Evolutionary conservation across 2,888 invertebrate genomes (phyloP), one percentile per base, ranked within the genome.

Genomic region (Punctoribates punctum): DNA sequence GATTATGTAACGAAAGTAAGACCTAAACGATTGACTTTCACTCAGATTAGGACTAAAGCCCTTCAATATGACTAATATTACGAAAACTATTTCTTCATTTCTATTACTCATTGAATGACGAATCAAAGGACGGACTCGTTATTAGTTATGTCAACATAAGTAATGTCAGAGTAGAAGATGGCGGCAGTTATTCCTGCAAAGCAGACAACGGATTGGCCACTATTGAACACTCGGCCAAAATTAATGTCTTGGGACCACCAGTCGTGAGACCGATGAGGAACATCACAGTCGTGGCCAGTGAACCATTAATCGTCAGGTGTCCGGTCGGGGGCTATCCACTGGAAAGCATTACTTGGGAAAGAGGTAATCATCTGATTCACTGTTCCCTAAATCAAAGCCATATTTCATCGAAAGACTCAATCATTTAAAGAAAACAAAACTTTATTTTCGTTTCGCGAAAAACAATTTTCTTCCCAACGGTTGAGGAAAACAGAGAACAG

Each of bases 291-390:
- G 91, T 93, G 81, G 91, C 92, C 80, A 91, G 91, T 77, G 88
- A 89, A 79, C 89, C 90, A 83, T 88, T 92, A 79, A 88, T 87
- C 79, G 86, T 94, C 80, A 88, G 89, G 81, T 94, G 94, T 84
- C 92, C 92, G 78, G 93, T 92, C 83, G 91, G 92, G 13, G 94
- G 94, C 79, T 92, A 91, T 85, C 93, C 94, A 38, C 89, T 93
- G 81, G 90, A 90, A 80, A 88, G 89, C 77, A 91, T 93, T 75
- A 88, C 89, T 80, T 94, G 93, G 93, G 90, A 90, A 81, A 88
- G 90, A 82, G 90, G 90, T 85, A 79, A 80, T 72, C 1, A 34
- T 38, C 67, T 67, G 42, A 67, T 17, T 60, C 3, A 11, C 57
- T 25, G 1, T 23, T 57, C 6, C 23, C 25, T 60, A 11, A 60